A percentile compares a stretch with the other conserved stretches of the same genome.
phyloP scores from a whole-genome alignment of 2,888 invertebrate species.

The Hydroisotoma schaefferi region DNA sequence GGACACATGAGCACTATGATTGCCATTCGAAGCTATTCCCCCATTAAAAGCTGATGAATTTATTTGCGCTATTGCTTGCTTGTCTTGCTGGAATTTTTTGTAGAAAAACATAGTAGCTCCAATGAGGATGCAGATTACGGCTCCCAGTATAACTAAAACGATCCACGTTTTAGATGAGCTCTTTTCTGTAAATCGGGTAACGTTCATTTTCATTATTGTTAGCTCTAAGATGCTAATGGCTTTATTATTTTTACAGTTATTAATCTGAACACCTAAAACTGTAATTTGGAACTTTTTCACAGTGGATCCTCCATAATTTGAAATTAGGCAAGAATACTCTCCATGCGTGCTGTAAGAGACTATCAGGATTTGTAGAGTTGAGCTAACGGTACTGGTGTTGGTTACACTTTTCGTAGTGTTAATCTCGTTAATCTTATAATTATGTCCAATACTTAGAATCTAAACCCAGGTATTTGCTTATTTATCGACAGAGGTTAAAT shows the following conservation, averaged over 20 bases:
- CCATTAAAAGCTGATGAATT: neutral
- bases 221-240: too few species aligned
- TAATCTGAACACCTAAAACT: constrained; percentile 23
- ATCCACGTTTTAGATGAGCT: constrained; percentile 15
- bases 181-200: constrained; percentile 11
- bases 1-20: neutral
- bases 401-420: neutral
- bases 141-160: constrained; percentile 3
- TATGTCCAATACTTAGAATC: neutral
- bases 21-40: too few species aligned
- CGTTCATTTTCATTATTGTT: neutral
- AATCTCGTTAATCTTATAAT: neutral
- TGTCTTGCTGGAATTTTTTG: constrained; percentile 14
- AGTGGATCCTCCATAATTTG: constrained; percentile 21
- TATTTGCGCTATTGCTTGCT: constrained; percentile 26
- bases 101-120: constrained; percentile 16
- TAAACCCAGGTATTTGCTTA: neutral
- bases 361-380: constrained; percentile 12
- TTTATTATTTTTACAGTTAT: constrained; percentile 1
- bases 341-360: constrained; percentile 34
- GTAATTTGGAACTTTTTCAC: constrained; percentile 22
- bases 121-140: constrained; percentile 14
- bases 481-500: constrained; percentile 5
- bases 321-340: constrained; percentile 32
- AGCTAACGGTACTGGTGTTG: neutral